Evolutionary conservation across 2,113 vertebrate genomes (phyloP), one percentile per base, ranked within the genome.

Genomic region (Notarius quadriscutis): DNA sequence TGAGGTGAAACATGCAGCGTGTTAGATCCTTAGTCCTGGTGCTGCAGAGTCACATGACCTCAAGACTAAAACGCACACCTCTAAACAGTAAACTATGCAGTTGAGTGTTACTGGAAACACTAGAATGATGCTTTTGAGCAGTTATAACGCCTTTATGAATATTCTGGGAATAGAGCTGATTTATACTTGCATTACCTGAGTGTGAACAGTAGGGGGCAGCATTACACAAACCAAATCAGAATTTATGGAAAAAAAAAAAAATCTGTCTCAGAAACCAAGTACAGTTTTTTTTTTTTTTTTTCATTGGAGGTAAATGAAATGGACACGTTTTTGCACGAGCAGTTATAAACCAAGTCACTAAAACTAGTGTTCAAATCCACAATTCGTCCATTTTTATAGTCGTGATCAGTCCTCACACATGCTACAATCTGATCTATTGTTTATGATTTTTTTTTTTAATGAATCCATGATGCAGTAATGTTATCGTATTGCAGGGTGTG

Each of bases 1-100:
- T 90, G 84, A 93, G 89, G 10, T 7, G 85, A 25, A 93, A n/a
- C 95, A 7, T 5, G 17, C 50, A 11, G 53, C 7, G 1, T 17
- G 18, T 7, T 27, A 18, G 17, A 25, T 41, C 30, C 30, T 1
- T 18, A 50, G 20, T 22, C 41, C 27, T 22, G 10, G 7, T 4
- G 2, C 41, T 22, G 18, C 18, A 22, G 5, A 79, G 12, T 17
- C 53, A 79, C 77, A 5, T 57, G 75, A 80, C 55, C 27, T 80
- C 55, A 55, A 0, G 78, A 57, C n/a, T 17, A 55, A 2, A 41
- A 55, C 12, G 27, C 50, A 75, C 7, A 27, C 10, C 18, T 7
- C 30, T 41, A 15, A 15, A 69, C 6, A 41, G 41, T 75, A 8
- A 74, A 50, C 71, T 41, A 41, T 41, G 41, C 41, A 41, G 41